phyloP scores from a whole-genome alignment of 2,888 invertebrate genomes.

The Deilephila porcellus region DNA sequence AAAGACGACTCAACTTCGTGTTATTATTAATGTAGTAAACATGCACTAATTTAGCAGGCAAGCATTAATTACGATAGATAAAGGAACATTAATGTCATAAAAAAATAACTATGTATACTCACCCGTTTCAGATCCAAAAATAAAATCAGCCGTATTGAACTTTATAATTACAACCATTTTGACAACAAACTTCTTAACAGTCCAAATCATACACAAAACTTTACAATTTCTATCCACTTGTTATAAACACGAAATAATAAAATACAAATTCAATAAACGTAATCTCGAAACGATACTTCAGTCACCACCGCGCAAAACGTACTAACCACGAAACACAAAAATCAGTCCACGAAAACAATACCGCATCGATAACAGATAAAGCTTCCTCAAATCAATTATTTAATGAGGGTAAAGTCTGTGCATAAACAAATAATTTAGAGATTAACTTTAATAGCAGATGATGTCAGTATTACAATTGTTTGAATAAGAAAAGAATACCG shows the following conservation, averaged over 20 bases:
- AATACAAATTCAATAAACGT: background rate
- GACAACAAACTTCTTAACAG: conserved; percentile 22
- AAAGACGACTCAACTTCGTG: background rate
- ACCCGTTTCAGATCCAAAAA: conserved; percentile 41
- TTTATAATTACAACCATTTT: conserved; percentile 52
- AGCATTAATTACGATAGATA: too few species aligned
- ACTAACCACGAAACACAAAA: conserved; percentile 39
- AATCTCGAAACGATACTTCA: background rate
- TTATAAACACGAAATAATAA: background rate
- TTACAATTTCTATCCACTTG: background rate
- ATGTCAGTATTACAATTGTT: background rate
- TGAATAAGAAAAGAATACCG: background rate
- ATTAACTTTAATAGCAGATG: conserved; percentile 30
- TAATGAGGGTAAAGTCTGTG: conserved; percentile 50
- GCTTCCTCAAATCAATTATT: conserved; percentile 36
- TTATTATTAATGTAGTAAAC: background rate
- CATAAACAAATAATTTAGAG: conserved; percentile 27
- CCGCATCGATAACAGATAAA: conserved; percentile 41
- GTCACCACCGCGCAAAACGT: conserved; percentile 30
- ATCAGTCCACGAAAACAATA: conserved; percentile 38
- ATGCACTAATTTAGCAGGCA: too few species aligned
- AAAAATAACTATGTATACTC: conserved; percentile 32
- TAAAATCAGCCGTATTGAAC: conserved; percentile 40
- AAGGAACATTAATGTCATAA: too few species aligned
- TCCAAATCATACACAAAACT: background rate